Conservation (phyloP, 2,797 vertebrate species). For the Catostomus latipinnis region DNA sequence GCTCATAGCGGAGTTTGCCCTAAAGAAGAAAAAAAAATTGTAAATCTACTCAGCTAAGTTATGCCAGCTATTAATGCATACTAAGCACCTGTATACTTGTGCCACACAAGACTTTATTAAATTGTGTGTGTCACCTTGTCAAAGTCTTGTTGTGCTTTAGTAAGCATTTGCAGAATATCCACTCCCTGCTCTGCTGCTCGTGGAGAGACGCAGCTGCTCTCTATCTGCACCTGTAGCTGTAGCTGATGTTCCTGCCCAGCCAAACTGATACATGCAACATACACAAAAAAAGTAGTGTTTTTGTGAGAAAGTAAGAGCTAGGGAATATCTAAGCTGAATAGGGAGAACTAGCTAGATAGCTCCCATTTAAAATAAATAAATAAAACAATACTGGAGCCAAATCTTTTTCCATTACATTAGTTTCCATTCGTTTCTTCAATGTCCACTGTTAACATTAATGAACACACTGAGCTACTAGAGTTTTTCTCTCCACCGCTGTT, state of each 20-base stretch:
- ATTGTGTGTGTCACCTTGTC: slow-evolving; percentile 43
- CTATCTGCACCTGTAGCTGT: slow-evolving; percentile 74
- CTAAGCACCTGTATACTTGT: not conserved
- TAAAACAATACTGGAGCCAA: not conserved
- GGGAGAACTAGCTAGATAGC: too few species aligned
- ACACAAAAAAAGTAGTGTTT: not conserved
- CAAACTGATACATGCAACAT: slow-evolving; percentile 74
- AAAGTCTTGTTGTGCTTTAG: slow-evolving; percentile 55
- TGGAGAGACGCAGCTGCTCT: slow-evolving; percentile 78
- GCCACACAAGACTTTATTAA: not conserved
- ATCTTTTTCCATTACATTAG: not conserved
- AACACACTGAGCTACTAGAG: too few species aligned
- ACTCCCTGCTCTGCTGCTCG: slow-evolving; percentile 81
- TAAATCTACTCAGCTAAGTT: not conserved
- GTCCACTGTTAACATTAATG: too few species aligned
- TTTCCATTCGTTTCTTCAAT: not conserved
- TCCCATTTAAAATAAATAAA: not conserved
- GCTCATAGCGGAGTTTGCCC: slow-evolving; percentile 88
- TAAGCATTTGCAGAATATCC: slow-evolving; percentile 94
- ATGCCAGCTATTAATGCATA: slow-evolving; percentile 25
- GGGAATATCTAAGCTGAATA: not conserved
- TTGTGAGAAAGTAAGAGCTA: not conserved
- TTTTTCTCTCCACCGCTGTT: too few species aligned
- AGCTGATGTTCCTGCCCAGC: slow-evolving; percentile 87
- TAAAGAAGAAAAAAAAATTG: slow-evolving; percentile 55